Conservation (phyloP, 2,888 invertebrate genomes). For the Seira ritae region DNA sequence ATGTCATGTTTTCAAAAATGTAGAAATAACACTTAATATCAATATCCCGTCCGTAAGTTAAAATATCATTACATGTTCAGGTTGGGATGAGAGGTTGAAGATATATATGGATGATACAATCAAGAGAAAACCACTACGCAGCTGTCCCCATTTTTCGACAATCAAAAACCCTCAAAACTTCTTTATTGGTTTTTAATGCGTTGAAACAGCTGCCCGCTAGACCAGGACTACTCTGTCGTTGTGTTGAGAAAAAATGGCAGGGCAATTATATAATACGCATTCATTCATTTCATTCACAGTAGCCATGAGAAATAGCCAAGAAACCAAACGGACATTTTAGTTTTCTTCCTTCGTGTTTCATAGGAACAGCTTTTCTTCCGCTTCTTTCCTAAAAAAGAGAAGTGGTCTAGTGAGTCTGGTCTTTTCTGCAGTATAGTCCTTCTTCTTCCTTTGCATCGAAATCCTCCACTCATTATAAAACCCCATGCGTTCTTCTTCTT, state of each 20-base stretch:
- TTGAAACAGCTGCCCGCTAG: not conserved
- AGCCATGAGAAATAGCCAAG: not conserved
- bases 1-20: too few relatives aligned
- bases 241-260: not conserved
- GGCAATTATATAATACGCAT: not conserved
- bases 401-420: not conserved
- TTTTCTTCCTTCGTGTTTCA: not conserved
- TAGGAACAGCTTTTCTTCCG: constrained; percentile 5
- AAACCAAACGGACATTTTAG: not conserved
- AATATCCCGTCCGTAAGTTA: too few relatives aligned
- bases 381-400: not conserved
- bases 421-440: not conserved
- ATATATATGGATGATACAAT: too few relatives aligned
- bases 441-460: not conserved
- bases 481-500: not conserved
- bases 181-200: not conserved
- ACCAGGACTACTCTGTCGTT: not conserved
- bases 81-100: too few relatives aligned
- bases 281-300: not conserved
- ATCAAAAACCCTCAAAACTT: not conserved
- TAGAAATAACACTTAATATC: too few relatives aligned
- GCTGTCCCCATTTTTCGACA: not conserved
- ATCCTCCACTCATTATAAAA: not conserved
- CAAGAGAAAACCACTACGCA: not conserved
- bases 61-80: too few relatives aligned